A percentile compares a stretch with the other conserved stretches of the same genome.
These are phyloP conservation scores for Lepidochrysops patricia DNA, from an alignment of 2,888 invertebrate genomes.

Conservation along the genomic window DNA sequence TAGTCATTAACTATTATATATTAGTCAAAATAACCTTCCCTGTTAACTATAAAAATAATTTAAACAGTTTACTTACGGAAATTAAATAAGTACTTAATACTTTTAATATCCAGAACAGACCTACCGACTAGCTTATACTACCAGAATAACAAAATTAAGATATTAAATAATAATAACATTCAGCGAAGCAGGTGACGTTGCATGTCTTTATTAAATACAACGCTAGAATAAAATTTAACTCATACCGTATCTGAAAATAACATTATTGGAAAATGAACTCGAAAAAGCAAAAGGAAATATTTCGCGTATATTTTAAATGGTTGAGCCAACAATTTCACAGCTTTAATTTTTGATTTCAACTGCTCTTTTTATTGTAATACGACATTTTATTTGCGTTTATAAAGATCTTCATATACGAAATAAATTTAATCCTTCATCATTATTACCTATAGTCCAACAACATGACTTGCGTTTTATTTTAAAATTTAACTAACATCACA, in stretches of 20 bases:
- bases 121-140: no score
- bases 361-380: background rate
- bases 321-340: background rate
- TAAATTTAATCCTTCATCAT: no score
- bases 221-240: background rate
- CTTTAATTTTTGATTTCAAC: background rate
- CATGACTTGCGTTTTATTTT: no score
- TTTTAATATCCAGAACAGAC: no score
- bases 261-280: conserved; percentile 2
- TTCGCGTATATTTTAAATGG: background rate
- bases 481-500: no score
- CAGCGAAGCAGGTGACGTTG: background rate
- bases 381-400: background rate
- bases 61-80: no score
- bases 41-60: no score
- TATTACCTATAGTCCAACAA: no score
- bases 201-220: background rate
- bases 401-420: background rate
- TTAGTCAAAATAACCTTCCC: no score
- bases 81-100: no score
- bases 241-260: background rate
- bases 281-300: background rate
- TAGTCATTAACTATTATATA: no score
- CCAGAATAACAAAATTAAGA: background rate
- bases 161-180: background rate